Conservation (phyloP, 2,797 vertebrate species). For the Sylvilagus floridanus region DNA sequence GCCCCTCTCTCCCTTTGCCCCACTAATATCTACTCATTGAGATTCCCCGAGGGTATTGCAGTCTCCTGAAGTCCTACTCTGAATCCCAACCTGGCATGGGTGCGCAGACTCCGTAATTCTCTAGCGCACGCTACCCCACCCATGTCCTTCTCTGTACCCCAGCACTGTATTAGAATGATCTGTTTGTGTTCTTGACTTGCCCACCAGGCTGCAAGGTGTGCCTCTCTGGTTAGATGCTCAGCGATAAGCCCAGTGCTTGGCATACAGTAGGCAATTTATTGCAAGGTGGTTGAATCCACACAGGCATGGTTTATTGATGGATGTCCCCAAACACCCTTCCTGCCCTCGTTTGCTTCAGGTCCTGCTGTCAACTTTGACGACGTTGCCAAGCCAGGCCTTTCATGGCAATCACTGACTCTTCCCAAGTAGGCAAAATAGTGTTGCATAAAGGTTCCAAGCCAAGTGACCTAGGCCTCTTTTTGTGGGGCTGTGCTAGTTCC, state of each 20-base stretch:
- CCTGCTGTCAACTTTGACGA: background rate
- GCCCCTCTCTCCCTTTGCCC: background rate
- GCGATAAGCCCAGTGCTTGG: background rate
- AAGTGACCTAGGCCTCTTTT: background rate
- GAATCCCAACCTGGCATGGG: background rate
- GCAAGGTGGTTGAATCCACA: background rate
- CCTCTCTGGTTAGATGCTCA: background rate
- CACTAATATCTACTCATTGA: background rate
- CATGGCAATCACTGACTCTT: background rate
- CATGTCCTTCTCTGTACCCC: background rate
- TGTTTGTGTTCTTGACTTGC: background rate
- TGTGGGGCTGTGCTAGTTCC: background rate
- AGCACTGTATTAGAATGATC: background rate
- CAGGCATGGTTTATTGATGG: background rate
- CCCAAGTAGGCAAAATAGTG: background rate
- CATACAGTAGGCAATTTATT: background rate
- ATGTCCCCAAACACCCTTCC: background rate
- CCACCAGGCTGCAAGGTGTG: background rate
- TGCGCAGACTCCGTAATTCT: background rate
- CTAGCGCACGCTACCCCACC: no score
- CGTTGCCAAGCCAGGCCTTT: background rate
- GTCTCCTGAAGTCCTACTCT: background rate
- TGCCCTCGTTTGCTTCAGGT: background rate
- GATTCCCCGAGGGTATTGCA: background rate
- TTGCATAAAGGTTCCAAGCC: background rate